These are phyloP conservation scores for Ceratothoa steindachneri DNA, from an alignment of 2,888 invertebrate genomes.

Conservation along the genomic window DNA sequence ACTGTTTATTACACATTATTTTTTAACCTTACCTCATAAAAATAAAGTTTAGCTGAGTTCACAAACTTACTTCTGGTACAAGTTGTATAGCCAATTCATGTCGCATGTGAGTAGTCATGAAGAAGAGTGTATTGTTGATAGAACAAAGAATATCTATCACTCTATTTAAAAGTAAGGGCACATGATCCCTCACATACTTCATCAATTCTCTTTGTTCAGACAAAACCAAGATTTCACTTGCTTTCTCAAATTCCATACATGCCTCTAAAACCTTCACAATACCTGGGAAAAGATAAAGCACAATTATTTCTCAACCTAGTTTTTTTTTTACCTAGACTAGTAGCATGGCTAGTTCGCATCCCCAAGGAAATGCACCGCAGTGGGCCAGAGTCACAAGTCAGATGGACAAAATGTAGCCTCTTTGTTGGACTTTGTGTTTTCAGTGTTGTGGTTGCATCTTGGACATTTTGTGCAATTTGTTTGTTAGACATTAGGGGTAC, in stretches of 20 bases:
- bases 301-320: neutral
- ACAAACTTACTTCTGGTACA: conserved; percentile 61
- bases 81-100: conserved; percentile 63
- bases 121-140: conserved; percentile 60
- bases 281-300: neutral
- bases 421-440: too few species aligned
- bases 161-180: conserved; percentile 65
- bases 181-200: conserved; percentile 63
- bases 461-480: too few species aligned
- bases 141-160: conserved; percentile 61
- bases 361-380: too few species aligned
- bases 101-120: conserved; percentile 60
- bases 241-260: conserved; percentile 64
- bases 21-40: too few species aligned
- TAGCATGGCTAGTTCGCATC: too few species aligned
- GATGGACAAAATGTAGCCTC: too few species aligned
- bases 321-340: too few species aligned
- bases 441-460: too few species aligned
- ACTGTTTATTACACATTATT: too few species aligned
- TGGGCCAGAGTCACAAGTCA: too few species aligned
- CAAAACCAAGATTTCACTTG: conserved; percentile 61
- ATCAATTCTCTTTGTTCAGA: conserved; percentile 66
- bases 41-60: too few species aligned
- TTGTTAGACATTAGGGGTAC: too few species aligned
- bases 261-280: conserved; percentile 53